Evolutionary conservation across 2,113 vertebrate genomes (phyloP).

Genomic region (Spermophilus dauricus): DNA sequence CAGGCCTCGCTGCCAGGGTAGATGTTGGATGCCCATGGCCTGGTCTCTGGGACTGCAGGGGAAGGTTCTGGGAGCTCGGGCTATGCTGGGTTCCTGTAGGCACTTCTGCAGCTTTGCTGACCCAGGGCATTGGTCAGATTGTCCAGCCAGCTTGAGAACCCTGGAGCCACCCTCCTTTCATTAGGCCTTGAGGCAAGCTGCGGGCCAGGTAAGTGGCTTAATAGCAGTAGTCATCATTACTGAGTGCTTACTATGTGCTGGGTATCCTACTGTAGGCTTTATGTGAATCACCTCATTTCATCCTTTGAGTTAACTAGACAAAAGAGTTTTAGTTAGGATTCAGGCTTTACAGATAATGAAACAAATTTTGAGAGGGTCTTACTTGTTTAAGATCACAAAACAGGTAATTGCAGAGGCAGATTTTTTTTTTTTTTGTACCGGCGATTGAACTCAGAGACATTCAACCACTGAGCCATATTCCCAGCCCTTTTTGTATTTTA

Average conservation of each 20-base stretch:
- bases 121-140: neutral
- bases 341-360: neutral
- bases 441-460: neutral
- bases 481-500: neutral
- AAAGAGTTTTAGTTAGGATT: neutral
- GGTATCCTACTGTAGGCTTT: neutral
- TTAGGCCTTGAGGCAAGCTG: slow-evolving; percentile 2
- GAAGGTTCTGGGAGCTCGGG: neutral
- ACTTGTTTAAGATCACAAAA: neutral
- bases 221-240: neutral
- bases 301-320: neutral
- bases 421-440: neutral
- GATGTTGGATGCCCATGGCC: neutral
- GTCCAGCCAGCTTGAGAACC: neutral
- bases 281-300: neutral
- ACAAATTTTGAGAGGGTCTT: neutral
- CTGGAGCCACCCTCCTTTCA: neutral
- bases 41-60: neutral
- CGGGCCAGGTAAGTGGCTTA: neutral
- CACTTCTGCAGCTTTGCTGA: slow-evolving; percentile 51
- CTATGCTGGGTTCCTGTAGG: neutral
- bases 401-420: neutral
- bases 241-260: neutral
- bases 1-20: neutral
- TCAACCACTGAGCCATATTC: neutral